Evolutionary conservation across 2,113 vertebrate genomes (phyloP).

Genomic region (Girardinichthys multiradiatus): DNA sequence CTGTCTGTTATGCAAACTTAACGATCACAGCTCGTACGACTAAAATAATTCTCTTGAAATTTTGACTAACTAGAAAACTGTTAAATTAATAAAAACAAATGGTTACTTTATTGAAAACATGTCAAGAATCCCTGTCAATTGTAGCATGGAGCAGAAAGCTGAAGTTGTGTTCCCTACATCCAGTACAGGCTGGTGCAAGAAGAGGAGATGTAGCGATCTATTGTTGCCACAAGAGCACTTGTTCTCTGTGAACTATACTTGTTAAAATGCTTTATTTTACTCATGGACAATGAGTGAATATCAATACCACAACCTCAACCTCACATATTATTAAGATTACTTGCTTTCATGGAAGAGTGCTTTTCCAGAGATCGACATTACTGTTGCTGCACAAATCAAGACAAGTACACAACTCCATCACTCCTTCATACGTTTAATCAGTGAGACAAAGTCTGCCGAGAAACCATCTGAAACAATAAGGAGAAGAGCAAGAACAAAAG

Average conservation of each 20-base stretch:
- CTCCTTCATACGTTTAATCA: conserved; percentile 18
- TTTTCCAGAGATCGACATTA: background rate
- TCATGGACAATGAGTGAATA: background rate
- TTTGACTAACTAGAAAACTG: no score
- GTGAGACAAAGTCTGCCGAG: conserved; percentile 7
- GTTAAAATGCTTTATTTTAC: background rate
- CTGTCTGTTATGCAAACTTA: no score
- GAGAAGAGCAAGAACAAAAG: conserved; percentile 2
- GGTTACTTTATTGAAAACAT: no score
- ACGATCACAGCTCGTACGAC: no score
- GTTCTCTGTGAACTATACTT: background rate
- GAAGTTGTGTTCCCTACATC: no score
- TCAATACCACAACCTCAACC: background rate
- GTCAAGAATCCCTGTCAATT: no score
- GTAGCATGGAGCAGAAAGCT: no score
- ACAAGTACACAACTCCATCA: conserved; percentile 17
- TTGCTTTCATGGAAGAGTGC: background rate
- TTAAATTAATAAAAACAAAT: no score
- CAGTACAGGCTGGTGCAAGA: no score
- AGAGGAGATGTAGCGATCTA: no score
- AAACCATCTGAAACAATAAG: conserved; percentile 30
- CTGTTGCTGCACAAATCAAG: conserved; percentile 1
- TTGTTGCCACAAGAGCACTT: no score
- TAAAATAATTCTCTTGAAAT: no score
- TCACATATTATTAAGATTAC: background rate